These are phyloP conservation scores for Noctuana brunneofusca DNA, from an alignment of 2,888 invertebrate genomes.

Conservation along the genomic window DNA sequence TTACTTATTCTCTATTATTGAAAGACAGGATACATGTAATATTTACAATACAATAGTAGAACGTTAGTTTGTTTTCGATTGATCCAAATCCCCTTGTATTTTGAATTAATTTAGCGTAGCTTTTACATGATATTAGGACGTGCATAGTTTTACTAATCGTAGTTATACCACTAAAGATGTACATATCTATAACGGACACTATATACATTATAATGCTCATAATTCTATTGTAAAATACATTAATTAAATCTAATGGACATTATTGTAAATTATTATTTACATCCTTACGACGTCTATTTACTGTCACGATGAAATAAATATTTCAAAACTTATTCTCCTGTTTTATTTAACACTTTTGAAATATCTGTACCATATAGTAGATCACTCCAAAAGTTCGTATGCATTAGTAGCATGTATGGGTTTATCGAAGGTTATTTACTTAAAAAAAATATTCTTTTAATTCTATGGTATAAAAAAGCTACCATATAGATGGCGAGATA, in stretches of 20 bases:
- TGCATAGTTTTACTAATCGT: conserved; percentile 37
- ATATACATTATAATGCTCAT: conserved; percentile 70
- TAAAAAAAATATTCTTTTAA: too few species aligned
- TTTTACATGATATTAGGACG: conserved; percentile 61
- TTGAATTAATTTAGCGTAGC: conserved; percentile 47
- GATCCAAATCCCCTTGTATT: not conserved
- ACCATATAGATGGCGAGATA: too few species aligned
- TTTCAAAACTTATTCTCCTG: conserved; percentile 45
- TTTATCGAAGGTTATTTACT: too few species aligned
- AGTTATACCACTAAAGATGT: conserved; percentile 50
- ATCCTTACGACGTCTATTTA: conserved; percentile 77
- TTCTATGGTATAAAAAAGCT: too few species aligned
- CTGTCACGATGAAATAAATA: conserved; percentile 76
- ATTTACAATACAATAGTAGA: too few species aligned
- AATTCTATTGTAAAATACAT: conserved; percentile 67
- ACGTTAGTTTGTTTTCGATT: not conserved
- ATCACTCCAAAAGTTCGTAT: too few species aligned
- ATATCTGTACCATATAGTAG: too few species aligned
- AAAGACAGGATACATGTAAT: too few species aligned
- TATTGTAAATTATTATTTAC: conserved; percentile 76
- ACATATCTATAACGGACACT: conserved; percentile 71
- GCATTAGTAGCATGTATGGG: too few species aligned
- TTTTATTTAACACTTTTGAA: conserved; percentile 40
- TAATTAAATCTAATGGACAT: conserved; percentile 44
- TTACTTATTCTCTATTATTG: too few species aligned